Evolutionary conservation across 2,797 vertebrate species (phyloP), one percentile per base, ranked within the genome.

Genomic region (Poeciliopsis infans): DNA sequence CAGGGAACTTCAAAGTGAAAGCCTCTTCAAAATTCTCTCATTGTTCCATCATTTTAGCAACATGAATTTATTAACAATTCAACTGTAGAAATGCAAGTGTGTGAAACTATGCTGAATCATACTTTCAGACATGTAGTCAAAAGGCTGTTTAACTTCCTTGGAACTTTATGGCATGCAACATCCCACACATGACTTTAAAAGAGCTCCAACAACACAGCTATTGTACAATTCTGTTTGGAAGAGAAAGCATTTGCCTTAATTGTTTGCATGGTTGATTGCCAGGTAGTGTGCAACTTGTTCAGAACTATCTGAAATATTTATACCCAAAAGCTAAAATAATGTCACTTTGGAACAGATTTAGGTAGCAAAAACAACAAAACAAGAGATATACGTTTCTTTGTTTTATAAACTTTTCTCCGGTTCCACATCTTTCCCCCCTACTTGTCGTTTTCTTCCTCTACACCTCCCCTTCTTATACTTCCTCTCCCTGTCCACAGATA

Each of bases 401-500:
- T 72, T 46, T 79, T 45, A 73, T 76, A 28, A 81, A 70, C 75
- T 66, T 70, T 78, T 69, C 51, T 77, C 69, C 12, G n/a, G 25
- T 75, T 78, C 25, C 46, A 76, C 53, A 74, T 31, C 64, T 72
- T 72, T 36, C 0, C 0, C 1, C 47, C 46, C 74, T 66, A 70
- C 49, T 61, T 45, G 31, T 73, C 59, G 79, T 46, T 33, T 31
- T 72, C 43, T 83, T 68, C 46, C 31, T 82, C 57, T 76, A 36
- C 55, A 39, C 53, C 70, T 81, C 75, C 69, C 76, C 69, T 69
- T 78, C 79, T 78, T 82, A 85, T 87, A 85, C 85, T 87, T 76
- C 79, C 77, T 41, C 61, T 77, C 77, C 81, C 85, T 79, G 86
- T 83, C 81, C 75, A 81, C 83, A 84, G 82, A 92, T 92, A 84